Percentiles rank a stretch among this genome's conserved stretches.
These are phyloP conservation scores for Phaenicophaeus curvirostris DNA, from an alignment of 2,797 vertebrate species.

Conservation along the genomic window DNA sequence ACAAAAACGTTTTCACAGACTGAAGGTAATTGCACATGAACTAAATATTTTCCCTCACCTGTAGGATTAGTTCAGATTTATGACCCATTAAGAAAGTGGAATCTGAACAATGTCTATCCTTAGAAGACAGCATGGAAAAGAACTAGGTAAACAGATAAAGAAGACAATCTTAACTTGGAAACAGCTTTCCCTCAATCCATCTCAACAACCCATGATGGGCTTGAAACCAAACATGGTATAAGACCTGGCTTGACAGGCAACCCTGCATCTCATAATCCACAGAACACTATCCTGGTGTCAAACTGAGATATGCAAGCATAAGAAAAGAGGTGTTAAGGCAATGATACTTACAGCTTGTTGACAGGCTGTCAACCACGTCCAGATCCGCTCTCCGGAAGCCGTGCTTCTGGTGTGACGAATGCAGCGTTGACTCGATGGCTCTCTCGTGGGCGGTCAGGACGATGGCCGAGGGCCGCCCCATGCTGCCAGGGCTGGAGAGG, in stretches of 20 bases:
- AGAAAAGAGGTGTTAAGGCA: constrained; percentile 32
- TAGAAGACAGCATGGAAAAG: not conserved
- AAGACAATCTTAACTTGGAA: not conserved
- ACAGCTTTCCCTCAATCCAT: not conserved
- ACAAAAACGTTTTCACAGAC: not conserved
- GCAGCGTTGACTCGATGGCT: constrained; percentile 74
- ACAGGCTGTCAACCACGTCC: constrained; percentile 71
- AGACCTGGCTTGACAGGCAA: not conserved
- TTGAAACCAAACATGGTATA: not conserved
- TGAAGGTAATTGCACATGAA: not conserved
- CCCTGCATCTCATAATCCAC: not conserved
- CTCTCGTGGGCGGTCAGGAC: constrained; percentile 73
- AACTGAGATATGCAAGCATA: not conserved
- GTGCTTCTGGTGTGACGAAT: constrained; percentile 45
- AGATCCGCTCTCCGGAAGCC: constrained; percentile 60
- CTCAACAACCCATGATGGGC: not conserved
- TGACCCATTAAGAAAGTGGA: not conserved
- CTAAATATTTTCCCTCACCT: not conserved
- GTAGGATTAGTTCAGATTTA: not conserved
- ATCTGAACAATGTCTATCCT: not conserved
- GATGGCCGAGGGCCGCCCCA: constrained; percentile 64
- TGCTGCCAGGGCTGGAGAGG: constrained; percentile 62
- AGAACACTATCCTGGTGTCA: not conserved
- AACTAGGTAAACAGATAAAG: not conserved
- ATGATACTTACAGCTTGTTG: constrained; percentile 78